phyloP scores from a whole-genome alignment of 1,140 invertebrate genomes.

The Camponotus vicinus region DNA sequence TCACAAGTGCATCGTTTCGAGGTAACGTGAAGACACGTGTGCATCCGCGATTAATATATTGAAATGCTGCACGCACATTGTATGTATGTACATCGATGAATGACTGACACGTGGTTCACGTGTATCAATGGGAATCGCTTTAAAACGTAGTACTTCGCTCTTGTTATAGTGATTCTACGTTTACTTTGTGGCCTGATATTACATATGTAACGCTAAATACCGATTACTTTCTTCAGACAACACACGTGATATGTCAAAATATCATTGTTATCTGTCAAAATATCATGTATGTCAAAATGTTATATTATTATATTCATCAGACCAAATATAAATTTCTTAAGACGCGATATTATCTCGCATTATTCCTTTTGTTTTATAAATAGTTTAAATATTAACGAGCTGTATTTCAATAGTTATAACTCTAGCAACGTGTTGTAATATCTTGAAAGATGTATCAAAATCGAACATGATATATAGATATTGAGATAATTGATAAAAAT shows the following conservation, averaged over 20 bases:
- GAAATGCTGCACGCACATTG: no score
- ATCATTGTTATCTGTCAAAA: not conserved
- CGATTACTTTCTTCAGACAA: slow-evolving; percentile 1
- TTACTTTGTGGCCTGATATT: not conserved
- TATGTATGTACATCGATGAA: not conserved
- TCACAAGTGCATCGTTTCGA: not conserved
- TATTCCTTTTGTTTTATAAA: not conserved
- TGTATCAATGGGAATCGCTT: slow-evolving; percentile 11
- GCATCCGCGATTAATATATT: slow-evolving; percentile 3
- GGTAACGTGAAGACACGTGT: not conserved
- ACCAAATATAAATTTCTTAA: slow-evolving; percentile 27
- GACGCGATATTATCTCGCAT: not conserved
- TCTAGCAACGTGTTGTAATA: not conserved
- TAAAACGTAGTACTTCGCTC: slow-evolving; percentile 5
- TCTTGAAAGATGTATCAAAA: not conserved
- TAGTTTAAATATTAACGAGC: not conserved
- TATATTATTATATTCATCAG: not conserved
- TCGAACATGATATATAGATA: not conserved
- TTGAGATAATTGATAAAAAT: not conserved
- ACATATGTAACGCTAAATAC: not conserved
- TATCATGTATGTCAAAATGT: no score
- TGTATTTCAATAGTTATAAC: not conserved
- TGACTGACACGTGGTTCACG: slow-evolving; percentile 10
- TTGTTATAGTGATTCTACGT: not conserved
- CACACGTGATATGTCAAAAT: not conserved